Evolutionary conservation across 2,888 invertebrate species (phyloP).

Genomic region (Lapara coniferarum): DNA sequence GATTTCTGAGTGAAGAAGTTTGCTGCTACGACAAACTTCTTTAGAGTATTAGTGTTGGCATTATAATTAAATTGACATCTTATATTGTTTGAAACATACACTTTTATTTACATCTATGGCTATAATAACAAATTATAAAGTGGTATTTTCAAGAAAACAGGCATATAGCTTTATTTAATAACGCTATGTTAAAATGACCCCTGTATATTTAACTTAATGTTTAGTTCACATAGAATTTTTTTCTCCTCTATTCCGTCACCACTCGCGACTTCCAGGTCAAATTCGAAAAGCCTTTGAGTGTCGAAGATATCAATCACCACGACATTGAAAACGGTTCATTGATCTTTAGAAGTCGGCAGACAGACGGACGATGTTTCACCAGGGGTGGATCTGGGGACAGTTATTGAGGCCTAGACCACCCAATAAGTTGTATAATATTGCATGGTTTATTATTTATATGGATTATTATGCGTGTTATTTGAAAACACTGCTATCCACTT

Average conservation of each 20-base stretch:
- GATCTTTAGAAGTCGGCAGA: constrained; percentile 24
- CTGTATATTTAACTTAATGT: neutral
- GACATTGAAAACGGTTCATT: constrained; percentile 26
- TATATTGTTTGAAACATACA: too few species aligned
- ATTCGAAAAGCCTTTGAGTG: neutral
- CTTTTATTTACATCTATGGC: too few species aligned
- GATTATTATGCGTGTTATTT: too few species aligned
- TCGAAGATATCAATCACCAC: constrained; percentile 23
- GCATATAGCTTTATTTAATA: too few species aligned
- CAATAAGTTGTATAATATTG: neutral
- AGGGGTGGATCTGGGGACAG: neutral
- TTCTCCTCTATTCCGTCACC: neutral
- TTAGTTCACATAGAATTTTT: neutral
- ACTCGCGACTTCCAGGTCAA: constrained; percentile 2
- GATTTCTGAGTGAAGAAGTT: too few species aligned
- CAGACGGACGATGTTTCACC: neutral
- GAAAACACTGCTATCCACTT: too few species aligned
- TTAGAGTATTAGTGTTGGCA: too few species aligned
- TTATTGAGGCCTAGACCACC: neutral
- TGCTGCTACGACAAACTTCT: too few species aligned
- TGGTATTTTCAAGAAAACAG: neutral
- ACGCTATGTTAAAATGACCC: too few species aligned
- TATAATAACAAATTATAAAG: too few species aligned
- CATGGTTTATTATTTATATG: too few species aligned
- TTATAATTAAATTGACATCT: too few species aligned